A percentile compares a stretch with the other conserved stretches of the same genome.
phyloP scores from a whole-genome alignment of 2,113 vertebrate species.

The Bostrychus sinensis region DNA sequence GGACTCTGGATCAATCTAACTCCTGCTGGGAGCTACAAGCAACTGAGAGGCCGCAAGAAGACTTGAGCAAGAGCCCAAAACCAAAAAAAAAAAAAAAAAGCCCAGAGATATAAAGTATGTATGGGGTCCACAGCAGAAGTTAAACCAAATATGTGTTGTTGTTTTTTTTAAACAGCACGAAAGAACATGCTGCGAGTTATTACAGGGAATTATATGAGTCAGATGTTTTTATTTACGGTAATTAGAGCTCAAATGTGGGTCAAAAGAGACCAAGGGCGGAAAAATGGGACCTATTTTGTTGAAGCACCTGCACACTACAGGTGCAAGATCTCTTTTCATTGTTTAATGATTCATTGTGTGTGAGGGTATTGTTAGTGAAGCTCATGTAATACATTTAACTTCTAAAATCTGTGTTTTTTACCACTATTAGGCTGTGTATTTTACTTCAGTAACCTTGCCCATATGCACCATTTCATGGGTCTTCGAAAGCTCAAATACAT shows the following conservation, averaged over 20 bases:
- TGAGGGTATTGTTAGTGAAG: not conserved
- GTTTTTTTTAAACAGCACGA: not conserved
- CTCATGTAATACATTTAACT: too few relatives aligned
- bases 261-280: not conserved
- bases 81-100: not conserved
- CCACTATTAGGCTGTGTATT: too few relatives aligned
- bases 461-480: too few relatives aligned
- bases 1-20: constrained; percentile 60
- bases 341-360: not conserved
- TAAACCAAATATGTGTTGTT: not conserved
- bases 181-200: not conserved
- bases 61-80: not conserved
- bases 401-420: too few relatives aligned
- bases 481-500: too few relatives aligned
- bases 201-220: not conserved
- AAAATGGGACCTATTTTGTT: not conserved
- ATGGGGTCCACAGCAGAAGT: not conserved
- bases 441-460: too few relatives aligned
- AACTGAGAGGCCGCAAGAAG: not conserved
- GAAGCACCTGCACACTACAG: constrained; percentile 9
- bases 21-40: constrained; percentile 42
- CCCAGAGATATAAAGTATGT: not conserved
- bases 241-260: not conserved
- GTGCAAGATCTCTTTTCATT: not conserved
- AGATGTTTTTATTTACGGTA: constrained; percentile 23